Base-by-base conservation (phyloP, 2,888 invertebrate genomes). In the Tiphia femorata region DNA sequence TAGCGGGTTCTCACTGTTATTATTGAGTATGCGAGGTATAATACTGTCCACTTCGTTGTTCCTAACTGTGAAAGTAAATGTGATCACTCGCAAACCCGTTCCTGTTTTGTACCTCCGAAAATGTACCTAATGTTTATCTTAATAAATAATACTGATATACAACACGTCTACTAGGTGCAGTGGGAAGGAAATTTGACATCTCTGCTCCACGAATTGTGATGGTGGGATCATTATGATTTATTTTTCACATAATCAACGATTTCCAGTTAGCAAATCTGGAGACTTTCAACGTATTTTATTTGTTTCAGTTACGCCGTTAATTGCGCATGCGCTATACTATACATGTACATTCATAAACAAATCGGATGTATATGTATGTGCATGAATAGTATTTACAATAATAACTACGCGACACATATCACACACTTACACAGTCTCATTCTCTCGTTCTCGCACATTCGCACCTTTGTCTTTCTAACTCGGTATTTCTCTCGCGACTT, bases 301-400 rank as follows among this genome's bases (percentile, higher is more conserved):
- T 27, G 10, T 43, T 41, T 42, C 49, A 27, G 49, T 54, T 56
- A 21, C 59, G 56, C 30, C 50, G 25, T 41, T 62, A n/a, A 29
- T 66, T 52, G 49, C 67, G 57, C 63, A 65, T 50, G 42, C 48
- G 17, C 63, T 46, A n/a, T n/a, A 33, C 43, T 60, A 23, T 42
- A 27, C 46, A 67, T 58, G n/a, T n/a, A n/a, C n/a, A n/a, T n/a
- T n/a, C n/a, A n/a, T n/a, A n/a, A n/a, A n/a, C n/a, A n/a, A n/a
- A n/a, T n/a, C n/a, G n/a, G n/a, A n/a, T 61, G 54, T 67, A 64
- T 64, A 65, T 63, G 57, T 66, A 67, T 68, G 64, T 46, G 58
- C 79, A 81, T 81, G 73, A 80, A 79, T 79, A 80, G 65, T 82
- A 82, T 80, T 80, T 80, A 81, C 80, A 82, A 76, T n/a, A n/a